Base-by-base conservation (phyloP, 2,113 vertebrate species). In the Plotosus lineatus region DNA sequence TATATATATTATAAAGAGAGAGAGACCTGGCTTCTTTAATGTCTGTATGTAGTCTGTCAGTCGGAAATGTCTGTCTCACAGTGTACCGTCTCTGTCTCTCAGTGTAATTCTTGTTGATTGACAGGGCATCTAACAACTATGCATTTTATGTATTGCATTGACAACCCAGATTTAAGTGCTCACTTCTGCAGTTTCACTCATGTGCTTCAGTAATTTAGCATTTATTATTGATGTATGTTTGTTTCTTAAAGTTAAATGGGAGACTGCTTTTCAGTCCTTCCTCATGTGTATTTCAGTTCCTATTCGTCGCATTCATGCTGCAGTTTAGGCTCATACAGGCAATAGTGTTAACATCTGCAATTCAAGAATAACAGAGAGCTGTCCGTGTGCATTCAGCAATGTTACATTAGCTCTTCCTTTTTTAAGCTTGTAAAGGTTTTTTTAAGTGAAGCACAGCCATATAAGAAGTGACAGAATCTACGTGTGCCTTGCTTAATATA, bases 221-320 rank as follows among this genome's bases (percentile, higher is more conserved):
- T 88, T 86, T 88, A 85, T 88, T 33, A 75, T 85, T 82, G n/a
- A 79, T 46, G 21, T 69, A n/a, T 71, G 44, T 72, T 72, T 79
- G 44, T 71, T 79, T 84, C 83, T 78, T 86, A 48, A 50, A 78
- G 79, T 81, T 69, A 75, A 84, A 50, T 31, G 23, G 51, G 60
- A 66, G 80, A 51, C 36, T 77, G 60, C 23, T 69, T 78, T 77
- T 69, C 28, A 78, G 55, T 75, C 86, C 77, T 85, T 50, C 7
- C 50, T 28, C 56, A 48, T 48, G 75, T 68, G 75, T 89, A 86
- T 53, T 84, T 90, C 84, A 65, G 85, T 87, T 91, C 88, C 87
- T 87, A 71, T 86, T 88, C 85, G 79, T 83, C 28, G 53, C 4
- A 77, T 84, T 81, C 33, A 73, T 84, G 63, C 46, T 31, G 72